A percentile compares a stretch with the other conserved stretches of the same genome.
Evolutionary conservation across 2,797 vertebrate genomes (phyloP).

Genomic region (Chiloscyllium punctatum): DNA sequence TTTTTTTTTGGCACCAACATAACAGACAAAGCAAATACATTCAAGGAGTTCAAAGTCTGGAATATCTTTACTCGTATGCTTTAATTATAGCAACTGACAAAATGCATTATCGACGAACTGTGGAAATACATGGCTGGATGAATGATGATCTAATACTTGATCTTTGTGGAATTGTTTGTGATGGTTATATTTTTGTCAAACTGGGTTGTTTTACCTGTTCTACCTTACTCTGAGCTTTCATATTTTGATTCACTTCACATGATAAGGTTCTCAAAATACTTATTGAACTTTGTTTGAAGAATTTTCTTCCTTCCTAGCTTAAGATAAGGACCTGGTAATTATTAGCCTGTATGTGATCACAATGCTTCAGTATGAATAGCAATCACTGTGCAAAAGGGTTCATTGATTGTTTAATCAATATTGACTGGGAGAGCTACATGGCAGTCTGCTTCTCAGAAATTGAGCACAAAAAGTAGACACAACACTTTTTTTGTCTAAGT

Average conservation of each 20-base stretch:
- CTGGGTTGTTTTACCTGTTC: background rate
- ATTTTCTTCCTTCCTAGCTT: background rate
- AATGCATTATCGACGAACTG: background rate
- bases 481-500: background rate
- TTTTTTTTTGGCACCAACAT: background rate
- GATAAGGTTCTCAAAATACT: background rate
- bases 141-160: background rate
- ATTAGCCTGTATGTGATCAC: background rate
- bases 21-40: background rate
- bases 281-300: background rate
- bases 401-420: conserved; percentile 21
- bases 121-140: background rate
- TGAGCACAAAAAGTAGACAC: background rate
- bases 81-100: background rate
- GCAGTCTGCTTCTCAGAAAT: background rate
- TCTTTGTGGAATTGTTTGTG: background rate
- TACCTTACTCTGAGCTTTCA: background rate
- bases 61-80: background rate
- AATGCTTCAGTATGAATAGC: background rate
- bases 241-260: background rate
- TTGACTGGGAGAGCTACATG: background rate
- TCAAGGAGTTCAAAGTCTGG: background rate
- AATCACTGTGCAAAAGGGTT: background rate
- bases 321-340: conserved; percentile 8
- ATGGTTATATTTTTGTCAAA: background rate